Conservation (phyloP, 2,888 invertebrate genomes). For the Amiota mariae region DNA sequence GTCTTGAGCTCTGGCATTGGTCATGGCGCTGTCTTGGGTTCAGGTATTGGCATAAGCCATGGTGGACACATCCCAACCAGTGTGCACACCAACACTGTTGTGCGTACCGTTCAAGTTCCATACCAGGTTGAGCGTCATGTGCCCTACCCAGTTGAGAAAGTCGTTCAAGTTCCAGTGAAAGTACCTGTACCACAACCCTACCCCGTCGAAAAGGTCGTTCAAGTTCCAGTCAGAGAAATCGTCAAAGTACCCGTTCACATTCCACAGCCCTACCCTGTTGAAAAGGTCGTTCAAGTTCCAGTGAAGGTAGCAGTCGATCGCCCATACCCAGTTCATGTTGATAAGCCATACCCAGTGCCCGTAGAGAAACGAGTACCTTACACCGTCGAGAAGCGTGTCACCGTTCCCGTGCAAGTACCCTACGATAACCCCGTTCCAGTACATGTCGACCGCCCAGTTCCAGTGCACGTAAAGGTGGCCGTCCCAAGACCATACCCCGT, state of each 20-base stretch:
- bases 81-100: constrained; percentile 79
- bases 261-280: constrained; percentile 75
- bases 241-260: constrained; percentile 80
- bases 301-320: constrained; percentile 80
- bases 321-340: constrained; percentile 78
- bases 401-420: constrained; percentile 77
- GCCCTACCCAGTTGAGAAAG: constrained; percentile 87
- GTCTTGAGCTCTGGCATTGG: constrained; percentile 67
- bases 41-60: constrained; percentile 70
- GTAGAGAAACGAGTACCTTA: constrained; percentile 77
- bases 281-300: constrained; percentile 80
- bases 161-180: constrained; percentile 85
- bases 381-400: constrained; percentile 78
- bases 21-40: constrained; percentile 67
- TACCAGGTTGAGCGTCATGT: constrained; percentile 81
- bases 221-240: constrained; percentile 83
- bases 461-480: constrained; percentile 82
- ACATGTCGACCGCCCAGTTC: constrained; percentile 80
- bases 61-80: constrained; percentile 73
- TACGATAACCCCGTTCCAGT: constrained; percentile 76
- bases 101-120: constrained; percentile 81
- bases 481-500: constrained; percentile 83
- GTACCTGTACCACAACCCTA: constrained; percentile 86
- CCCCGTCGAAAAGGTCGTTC: constrained; percentile 86
- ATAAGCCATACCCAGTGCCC: constrained; percentile 79